Evolutionary conservation across 2,113 vertebrate genomes (phyloP).

Genomic region (Agapornis roseicollis): DNA sequence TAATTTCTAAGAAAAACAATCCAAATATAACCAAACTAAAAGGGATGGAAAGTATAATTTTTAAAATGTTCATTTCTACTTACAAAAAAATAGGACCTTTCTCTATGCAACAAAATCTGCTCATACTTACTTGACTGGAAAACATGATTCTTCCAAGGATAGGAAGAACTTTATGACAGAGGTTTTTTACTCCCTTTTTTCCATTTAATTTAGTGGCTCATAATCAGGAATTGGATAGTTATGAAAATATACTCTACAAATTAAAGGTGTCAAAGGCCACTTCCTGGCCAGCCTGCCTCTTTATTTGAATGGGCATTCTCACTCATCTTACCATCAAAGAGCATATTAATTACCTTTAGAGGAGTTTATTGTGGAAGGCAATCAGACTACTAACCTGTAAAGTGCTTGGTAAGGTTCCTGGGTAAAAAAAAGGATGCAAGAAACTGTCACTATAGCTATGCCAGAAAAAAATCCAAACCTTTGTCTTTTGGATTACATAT

Average conservation of each 20-base stretch:
- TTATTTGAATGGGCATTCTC: slow-evolving; percentile 43
- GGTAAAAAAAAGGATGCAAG: background rate
- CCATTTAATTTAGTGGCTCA: background rate
- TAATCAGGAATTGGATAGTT: background rate
- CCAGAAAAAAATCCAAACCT: slow-evolving; percentile 7
- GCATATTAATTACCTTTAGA: slow-evolving; percentile 52
- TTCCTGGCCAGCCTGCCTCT: background rate
- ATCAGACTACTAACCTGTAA: slow-evolving; percentile 65
- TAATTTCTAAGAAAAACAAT: background rate
- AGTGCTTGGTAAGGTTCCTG: slow-evolving; percentile 20
- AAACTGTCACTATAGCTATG: background rate
- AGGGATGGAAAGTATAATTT: background rate
- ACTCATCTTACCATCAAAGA: slow-evolving; percentile 24
- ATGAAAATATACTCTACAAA: background rate
- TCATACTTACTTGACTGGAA: background rate
- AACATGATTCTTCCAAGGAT: background rate
- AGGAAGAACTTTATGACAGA: background rate
- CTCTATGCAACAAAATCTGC: background rate
- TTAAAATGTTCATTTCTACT: background rate
- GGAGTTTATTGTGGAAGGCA: slow-evolving; percentile 61
- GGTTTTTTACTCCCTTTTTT: fast-evolving
- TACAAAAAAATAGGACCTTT: background rate
- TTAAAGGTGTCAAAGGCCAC: background rate
- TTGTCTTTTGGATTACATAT: slow-evolving; percentile 28
- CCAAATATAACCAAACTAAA: background rate